Evolutionary conservation across 2,113 vertebrate species (phyloP).

Genomic region (Melanerpes aurifrons): DNA sequence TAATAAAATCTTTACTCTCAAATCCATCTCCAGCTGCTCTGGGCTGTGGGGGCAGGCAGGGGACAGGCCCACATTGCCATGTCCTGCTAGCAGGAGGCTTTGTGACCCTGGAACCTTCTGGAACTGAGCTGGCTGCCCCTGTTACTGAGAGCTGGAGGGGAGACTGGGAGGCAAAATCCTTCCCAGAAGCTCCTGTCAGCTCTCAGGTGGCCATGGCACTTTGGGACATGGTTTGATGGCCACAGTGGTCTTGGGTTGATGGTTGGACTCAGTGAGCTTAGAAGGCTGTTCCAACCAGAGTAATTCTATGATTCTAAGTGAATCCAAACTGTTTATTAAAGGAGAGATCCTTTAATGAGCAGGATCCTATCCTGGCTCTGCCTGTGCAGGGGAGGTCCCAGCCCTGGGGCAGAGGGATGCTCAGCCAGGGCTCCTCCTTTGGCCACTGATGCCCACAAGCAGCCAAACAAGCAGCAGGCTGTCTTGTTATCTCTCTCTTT

Average conservation of each 20-base stretch:
- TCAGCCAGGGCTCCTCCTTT: neutral
- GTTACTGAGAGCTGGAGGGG: fast-evolving
- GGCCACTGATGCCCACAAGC: neutral
- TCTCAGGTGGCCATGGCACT: no score
- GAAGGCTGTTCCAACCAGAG: no score
- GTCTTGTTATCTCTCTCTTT: neutral
- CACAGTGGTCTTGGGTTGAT: no score
- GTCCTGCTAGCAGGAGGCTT: neutral
- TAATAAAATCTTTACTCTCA: neutral
- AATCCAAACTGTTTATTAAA: neutral
- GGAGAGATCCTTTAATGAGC: neutral
- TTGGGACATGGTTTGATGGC: no score
- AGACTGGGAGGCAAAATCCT: neutral
- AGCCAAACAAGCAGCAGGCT: neutral
- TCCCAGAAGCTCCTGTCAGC: neutral
- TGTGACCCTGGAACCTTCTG: neutral
- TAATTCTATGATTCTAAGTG: neutral
- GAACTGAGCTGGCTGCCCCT: neutral
- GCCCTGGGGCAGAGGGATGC: neutral
- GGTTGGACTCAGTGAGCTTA: no score
- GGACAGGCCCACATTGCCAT: fast-evolving
- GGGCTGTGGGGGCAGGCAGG: neutral
- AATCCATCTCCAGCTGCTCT: fast-evolving
- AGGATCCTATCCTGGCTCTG: neutral
- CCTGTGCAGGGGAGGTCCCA: neutral